Conservation (phyloP, 2,113 vertebrate species). For the Rhabdomys dilectus region DNA sequence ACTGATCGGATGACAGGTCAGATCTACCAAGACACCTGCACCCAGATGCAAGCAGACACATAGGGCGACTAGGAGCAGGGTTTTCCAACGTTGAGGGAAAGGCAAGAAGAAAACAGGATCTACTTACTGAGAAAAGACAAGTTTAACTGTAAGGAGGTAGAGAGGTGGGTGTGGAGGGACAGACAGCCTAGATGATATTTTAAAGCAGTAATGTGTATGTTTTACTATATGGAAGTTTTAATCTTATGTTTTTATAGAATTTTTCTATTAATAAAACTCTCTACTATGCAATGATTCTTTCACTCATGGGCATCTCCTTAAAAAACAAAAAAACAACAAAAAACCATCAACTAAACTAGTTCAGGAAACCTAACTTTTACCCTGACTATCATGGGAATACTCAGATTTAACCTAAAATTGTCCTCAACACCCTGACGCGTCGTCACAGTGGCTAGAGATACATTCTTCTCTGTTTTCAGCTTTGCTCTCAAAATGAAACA, state of each 20-base stretch:
- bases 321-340: too few species aligned
- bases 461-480: slow-evolving; percentile 31
- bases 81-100: not conserved
- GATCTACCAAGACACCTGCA: not conserved
- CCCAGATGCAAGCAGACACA: not conserved
- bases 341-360: slow-evolving; percentile 6
- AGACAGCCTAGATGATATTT: slow-evolving; percentile 21
- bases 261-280: slow-evolving; percentile 59
- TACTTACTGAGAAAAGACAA: slow-evolving; percentile 22
- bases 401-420: slow-evolving; percentile 48
- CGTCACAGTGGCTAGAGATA: not conserved
- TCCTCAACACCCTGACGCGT: slow-evolving; percentile 37
- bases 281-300: not conserved
- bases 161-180: not conserved
- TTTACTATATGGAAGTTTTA: slow-evolving; percentile 63
- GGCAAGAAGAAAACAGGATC: not conserved
- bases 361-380: slow-evolving; percentile 49
- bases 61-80: not conserved
- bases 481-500: slow-evolving; percentile 61
- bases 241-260: slow-evolving; percentile 50
- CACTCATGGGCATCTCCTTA: slow-evolving; percentile 29
- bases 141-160: not conserved
- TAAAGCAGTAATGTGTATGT: slow-evolving; percentile 62
- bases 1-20: not conserved
- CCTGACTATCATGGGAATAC: slow-evolving; percentile 1